These are phyloP conservation scores for Notocelia uddmanniana DNA, from an alignment of 2,888 invertebrate species.

Conservation along the genomic window DNA sequence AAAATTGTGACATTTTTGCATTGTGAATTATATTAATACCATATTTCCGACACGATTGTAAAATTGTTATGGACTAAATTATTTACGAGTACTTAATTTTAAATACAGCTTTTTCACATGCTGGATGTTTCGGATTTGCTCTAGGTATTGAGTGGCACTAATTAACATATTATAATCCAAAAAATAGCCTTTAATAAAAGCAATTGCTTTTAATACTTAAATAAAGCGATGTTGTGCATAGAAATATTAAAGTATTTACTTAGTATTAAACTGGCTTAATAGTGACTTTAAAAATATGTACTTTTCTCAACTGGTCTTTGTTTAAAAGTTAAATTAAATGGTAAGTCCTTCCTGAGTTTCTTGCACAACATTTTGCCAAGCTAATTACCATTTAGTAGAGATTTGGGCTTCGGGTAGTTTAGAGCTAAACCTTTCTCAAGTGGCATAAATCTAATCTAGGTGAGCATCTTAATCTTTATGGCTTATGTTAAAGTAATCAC, in stretches of 20 bases:
- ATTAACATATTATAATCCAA: too few species aligned
- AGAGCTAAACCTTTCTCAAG: constrained; percentile 37
- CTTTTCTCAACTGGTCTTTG: neutral
- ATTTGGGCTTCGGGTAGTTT: constrained; percentile 32
- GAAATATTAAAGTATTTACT: neutral
- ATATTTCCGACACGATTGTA: too few species aligned
- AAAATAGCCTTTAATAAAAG: neutral
- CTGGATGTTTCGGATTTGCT: neutral
- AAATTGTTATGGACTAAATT: too few species aligned
- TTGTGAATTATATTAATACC: too few species aligned
- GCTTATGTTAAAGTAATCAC: constrained; percentile 27
- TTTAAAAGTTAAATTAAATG: constrained; percentile 17
- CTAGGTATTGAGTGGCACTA: neutral
- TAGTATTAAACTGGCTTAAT: neutral
- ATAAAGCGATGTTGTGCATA: neutral
- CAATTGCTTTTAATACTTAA: neutral
- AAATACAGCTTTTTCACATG: too few species aligned
- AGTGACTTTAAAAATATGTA: neutral
- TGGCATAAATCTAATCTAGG: constrained; percentile 37
- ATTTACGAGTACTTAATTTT: too few species aligned
- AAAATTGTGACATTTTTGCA: too few species aligned
- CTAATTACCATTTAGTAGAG: constrained; percentile 35
- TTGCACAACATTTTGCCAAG: constrained; percentile 30
- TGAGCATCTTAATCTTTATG: constrained; percentile 36
- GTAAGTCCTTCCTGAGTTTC: constrained; percentile 19